Percentiles rank a stretch among this genome's conserved stretches.
phyloP scores from a whole-genome alignment of 1,140 invertebrate species.

The Tetramorium simillimum region DNA sequence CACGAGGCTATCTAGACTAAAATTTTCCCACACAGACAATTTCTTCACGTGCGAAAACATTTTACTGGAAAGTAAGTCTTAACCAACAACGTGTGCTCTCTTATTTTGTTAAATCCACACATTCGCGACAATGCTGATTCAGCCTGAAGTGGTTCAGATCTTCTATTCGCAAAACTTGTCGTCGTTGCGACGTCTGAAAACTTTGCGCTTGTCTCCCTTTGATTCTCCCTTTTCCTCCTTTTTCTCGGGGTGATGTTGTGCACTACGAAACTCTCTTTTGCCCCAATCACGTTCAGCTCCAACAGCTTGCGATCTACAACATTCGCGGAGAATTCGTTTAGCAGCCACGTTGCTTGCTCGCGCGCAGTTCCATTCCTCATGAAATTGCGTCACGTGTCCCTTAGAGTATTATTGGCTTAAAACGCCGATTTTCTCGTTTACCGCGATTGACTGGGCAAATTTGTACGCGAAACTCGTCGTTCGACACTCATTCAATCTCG shows the following conservation, averaged over 20 bases:
- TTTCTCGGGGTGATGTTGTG: neutral
- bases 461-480: neutral
- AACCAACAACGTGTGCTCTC: conserved; percentile 19
- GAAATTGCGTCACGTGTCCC: conserved; percentile 56
- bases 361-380: conserved; percentile 32
- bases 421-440: conserved; percentile 48
- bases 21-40: neutral
- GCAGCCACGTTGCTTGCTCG: conserved; percentile 40
- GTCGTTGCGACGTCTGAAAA: conserved; percentile 20
- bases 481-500: conserved; percentile 25
- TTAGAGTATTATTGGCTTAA: conserved; percentile 43
- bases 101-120: conserved; percentile 80
- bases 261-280: conserved; percentile 29
- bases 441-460: conserved; percentile 34
- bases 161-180: conserved; percentile 26
- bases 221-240: neutral
- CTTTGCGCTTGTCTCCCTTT: conserved; percentile 9
- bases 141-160: neutral
- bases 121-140: conserved; percentile 64
- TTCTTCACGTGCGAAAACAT: neutral
- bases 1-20: neutral
- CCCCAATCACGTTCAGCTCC: conserved; percentile 45
- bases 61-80: conserved; percentile 23
- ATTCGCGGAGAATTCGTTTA: conserved; percentile 58
- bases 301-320: conserved; percentile 53